Base-by-base conservation (phyloP, 2,888 invertebrate species). In the Gari tellinella region DNA sequence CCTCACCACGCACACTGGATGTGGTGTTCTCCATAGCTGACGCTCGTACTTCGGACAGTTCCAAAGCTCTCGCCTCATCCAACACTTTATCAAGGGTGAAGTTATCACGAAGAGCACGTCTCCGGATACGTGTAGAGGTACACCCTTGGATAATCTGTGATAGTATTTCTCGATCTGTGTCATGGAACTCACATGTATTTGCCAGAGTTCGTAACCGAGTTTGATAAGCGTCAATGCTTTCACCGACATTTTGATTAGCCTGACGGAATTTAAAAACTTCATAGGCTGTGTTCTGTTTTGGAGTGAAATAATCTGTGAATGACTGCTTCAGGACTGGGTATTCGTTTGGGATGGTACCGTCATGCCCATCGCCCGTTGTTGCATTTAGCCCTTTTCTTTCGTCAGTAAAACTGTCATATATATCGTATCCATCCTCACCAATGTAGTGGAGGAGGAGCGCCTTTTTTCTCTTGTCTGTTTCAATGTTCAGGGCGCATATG, bases 201-300 rank as follows among this genome's bases (percentile, higher is more conserved):
- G 64, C 45, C 4, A 64, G 43, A 25, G 60, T 60, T 15, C 72
- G 23, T 15, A 69, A 31, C 1, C 65, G 0, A 0, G 65, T 72
- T 21, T 60, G 49, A 19, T 23, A 65, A 5, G 53, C 1, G 23
- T 65, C 72, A 14, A 72, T 72, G 7, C 26, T 40, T 52, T 72
- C 72, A n/a, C 53, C 70, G 26, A 45, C n/a, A 10, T 70, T 40
- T 43, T 70, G 70, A 12, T 45, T 60, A 1, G 72, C 61, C 37
- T 72, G 64, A 14, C 65, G 26, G 19, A 72, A 72, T 21, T 62
- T 72, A 40, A 46, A 72, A 1, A 61, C 52, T 49, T 66, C 72
- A 57, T 41, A 66, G 5, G 23, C 26, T 4, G 45, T 41, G 45
- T 73, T 62, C 21, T 58, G 51, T 26, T 68, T 63, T 5, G 67